Base-by-base conservation (phyloP, 2,797 vertebrate species). In the Hypotaenidia philippensis region DNA sequence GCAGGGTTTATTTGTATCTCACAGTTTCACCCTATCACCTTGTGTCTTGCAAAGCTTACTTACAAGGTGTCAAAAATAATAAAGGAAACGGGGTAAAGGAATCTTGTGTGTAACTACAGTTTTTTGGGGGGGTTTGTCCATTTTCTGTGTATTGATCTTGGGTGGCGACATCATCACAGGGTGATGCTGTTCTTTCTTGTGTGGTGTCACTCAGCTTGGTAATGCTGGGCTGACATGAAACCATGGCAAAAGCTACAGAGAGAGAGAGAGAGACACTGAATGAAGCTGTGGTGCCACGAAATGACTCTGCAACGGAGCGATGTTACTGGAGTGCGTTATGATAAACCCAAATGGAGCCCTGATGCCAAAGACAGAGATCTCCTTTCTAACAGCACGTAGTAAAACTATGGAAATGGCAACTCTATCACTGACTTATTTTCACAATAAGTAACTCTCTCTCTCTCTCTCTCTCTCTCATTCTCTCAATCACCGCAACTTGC, bases 381-480 rank as follows among this genome's bases (percentile, higher is more conserved):
- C 71, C 78, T 57, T 72, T 63, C 71, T 79, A 95, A 91, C n/a
- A 74, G 85, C 94, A 68, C 15, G 15, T 19, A 55, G 50, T 31
- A 82, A 75, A 94, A 70, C 89, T 55, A 90, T 3, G 11, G 76
- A 88, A 96, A 91, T 55, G 77, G 93, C 87, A 96, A 89, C 85
- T 96, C 95, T 86, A 88, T 93, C 96, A 84, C 85, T 93, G 94
- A 90, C 96, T 97, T 94, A 95, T 95, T 96, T 96, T 95, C 93
- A 91, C 96, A 93, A 94, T 97, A 95, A 96, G 66, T 95, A 95
- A 95, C 89, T 94, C 84, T 93, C 93, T 77, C 56, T 26, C 57
- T 44, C 38, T 40, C 38, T 47, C 80, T 70, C 89, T 94, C 84
- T 94, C 93, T 47, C 80, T 70, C 72, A 32, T 90, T 90, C 89